Conservation (phyloP, 2,888 invertebrate species). For the Ashinkailepas kermadecensis region DNA sequence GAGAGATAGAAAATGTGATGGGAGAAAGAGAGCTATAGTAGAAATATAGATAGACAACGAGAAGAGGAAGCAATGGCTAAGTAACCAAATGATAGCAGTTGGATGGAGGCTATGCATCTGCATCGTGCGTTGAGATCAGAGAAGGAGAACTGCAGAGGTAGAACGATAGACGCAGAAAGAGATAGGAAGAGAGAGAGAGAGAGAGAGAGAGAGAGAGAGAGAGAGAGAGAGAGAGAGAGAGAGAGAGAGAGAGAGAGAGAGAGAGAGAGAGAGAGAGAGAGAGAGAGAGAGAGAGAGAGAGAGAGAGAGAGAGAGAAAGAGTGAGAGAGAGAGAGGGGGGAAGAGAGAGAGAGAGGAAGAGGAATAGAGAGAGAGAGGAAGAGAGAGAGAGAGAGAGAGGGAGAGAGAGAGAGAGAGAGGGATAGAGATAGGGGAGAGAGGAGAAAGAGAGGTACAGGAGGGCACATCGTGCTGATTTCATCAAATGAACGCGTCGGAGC, state of each 20-base stretch:
- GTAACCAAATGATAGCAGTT: too few relatives aligned
- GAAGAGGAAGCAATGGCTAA: too few relatives aligned
- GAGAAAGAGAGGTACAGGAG: not conserved
- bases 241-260: too few relatives aligned
- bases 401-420: too few relatives aligned
- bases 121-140: too few relatives aligned
- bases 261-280: too few relatives aligned
- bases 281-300: not conserved
- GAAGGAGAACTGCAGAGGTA: conserved; percentile 36
- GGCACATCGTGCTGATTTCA: not conserved
- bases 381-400: not conserved
- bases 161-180: not conserved
- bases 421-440: too few relatives aligned
- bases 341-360: not conserved
- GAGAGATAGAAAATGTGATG: too few relatives aligned
- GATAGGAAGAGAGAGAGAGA: not conserved
- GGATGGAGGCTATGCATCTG: too few relatives aligned
- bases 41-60: too few relatives aligned
- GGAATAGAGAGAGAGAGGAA: conserved; percentile 38
- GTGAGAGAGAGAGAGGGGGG: not conserved
- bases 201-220: not conserved
- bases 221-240: not conserved
- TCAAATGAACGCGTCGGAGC: not conserved
- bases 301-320: too few relatives aligned
- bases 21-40: too few relatives aligned